Evolutionary conservation across 1,140 invertebrate genomes (phyloP).

Genomic region (Arctopsyche grandis): DNA sequence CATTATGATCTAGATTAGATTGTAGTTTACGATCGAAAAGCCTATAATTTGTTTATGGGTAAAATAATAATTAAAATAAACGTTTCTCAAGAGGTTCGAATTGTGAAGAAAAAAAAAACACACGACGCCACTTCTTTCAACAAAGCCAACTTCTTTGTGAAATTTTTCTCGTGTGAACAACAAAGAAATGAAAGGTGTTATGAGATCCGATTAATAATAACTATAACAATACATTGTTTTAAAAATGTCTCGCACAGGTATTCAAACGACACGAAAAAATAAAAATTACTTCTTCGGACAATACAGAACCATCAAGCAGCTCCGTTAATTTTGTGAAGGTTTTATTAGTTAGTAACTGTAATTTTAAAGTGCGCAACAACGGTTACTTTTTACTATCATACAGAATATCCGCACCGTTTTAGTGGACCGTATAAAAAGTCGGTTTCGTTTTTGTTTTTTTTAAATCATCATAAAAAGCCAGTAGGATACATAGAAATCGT

Average conservation of each 20-base stretch:
- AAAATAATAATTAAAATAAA: too few relatives aligned
- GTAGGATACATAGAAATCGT: not conserved
- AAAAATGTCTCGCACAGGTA: not conserved
- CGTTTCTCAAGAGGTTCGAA: conserved; percentile 29
- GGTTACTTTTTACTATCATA: not conserved
- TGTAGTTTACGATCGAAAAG: too few relatives aligned
- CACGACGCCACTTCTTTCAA: conserved; percentile 12
- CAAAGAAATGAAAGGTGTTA: conserved; percentile 36
- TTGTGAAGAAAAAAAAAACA: conserved; percentile 9
- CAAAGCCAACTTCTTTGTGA: conserved; percentile 19
- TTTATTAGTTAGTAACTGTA: too few relatives aligned
- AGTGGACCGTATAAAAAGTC: not conserved
- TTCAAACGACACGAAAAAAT: too few relatives aligned
- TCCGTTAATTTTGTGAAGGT: too few relatives aligned
- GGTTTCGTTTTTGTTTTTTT: not conserved
- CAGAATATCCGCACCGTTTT: not conserved
- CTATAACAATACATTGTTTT: not conserved
- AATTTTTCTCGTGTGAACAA: conserved; percentile 37
- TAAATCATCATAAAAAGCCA: not conserved
- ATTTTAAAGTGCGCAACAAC: not conserved
- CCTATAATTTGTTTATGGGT: too few relatives aligned
- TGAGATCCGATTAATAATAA: conserved; percentile 10
- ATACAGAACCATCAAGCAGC: too few relatives aligned
- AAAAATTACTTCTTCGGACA: too few relatives aligned
- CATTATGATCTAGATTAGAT: too few relatives aligned